Evolutionary conservation across 2,113 vertebrate species (phyloP).

Genomic region (Anser cygnoides): DNA sequence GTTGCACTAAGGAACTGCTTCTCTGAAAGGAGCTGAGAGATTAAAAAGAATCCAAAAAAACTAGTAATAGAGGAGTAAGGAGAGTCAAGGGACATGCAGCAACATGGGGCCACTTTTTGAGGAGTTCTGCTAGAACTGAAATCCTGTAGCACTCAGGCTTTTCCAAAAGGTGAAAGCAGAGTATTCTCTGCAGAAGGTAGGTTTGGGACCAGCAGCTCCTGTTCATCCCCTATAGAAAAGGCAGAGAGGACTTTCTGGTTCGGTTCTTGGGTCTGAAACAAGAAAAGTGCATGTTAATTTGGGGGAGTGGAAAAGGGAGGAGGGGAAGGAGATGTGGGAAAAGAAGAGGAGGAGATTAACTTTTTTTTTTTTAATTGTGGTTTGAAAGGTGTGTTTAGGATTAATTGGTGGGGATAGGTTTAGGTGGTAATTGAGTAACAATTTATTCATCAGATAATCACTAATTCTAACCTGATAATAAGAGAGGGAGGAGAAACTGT

Average conservation of each 20-base stretch:
- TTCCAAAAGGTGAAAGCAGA: neutral
- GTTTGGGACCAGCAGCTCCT: neutral
- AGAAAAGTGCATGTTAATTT: neutral
- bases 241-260: neutral
- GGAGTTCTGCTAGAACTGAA: neutral
- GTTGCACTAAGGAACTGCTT: neutral
- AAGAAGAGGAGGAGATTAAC: constrained; percentile 13
- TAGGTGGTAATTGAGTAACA: constrained; percentile 35
- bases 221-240: accelerated
- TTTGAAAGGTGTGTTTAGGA: neutral
- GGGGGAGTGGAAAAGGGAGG: neutral
- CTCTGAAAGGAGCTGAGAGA: neutral
- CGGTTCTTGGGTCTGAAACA: neutral
- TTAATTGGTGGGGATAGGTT: neutral
- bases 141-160: neutral
- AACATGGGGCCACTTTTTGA: neutral
- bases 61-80: neutral
- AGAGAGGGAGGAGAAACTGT: neutral
- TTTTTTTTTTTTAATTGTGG: neutral
- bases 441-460: constrained; percentile 34
- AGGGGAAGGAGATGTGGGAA: constrained; percentile 12
- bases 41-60: neutral
- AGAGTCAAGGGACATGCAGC: neutral
- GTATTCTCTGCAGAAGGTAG: neutral
- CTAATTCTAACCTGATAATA: constrained; percentile 33